Base-by-base conservation (phyloP, 2,797 vertebrate species). In the Acridotheres tristis region DNA sequence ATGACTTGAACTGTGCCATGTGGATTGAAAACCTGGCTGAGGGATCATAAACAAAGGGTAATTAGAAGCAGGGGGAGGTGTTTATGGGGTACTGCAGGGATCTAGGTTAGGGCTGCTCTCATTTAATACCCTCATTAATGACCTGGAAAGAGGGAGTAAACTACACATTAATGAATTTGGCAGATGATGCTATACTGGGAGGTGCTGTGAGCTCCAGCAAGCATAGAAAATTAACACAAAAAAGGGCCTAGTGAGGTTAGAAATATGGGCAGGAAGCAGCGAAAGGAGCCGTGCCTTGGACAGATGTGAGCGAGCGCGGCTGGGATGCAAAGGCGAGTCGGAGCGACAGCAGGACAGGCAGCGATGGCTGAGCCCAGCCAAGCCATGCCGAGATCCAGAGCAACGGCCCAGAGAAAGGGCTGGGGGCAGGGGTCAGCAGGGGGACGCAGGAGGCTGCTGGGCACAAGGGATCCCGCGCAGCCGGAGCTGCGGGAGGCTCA, bases 41-140 rank as follows among this genome's bases (percentile, higher is more conserved):
- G 91, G 87, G 95, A 71, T 93, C 93, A 94, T 97, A 96, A 96
- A 97, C 96, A 97, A 97, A 96, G 94, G 96, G 95, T 96, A 97
- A 97, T 97, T 97, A 94, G 94, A 96, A 97, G 93, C 92, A 93
- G 91, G 94, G 91, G 93, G 93, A 95, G 93, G 90, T 72, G 61
- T 94, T 97, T 95, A 96, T 91, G 90, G 97, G 95, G 96, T 96
- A 73, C 96, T 95, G 92, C 88, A 75, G 96, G 93, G 96, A 97
- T 94, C 94, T 87, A 59, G 96, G 95, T 92, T 93, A 94, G 94
- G 96, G 89, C 87, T 89, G 93, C 87, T 95, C 95, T 96, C 96
- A 27, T 92, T 97, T 97, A 97, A 96, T 94, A 93, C 91, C 89
- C 95, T 96, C 94, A 96, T 97, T 97, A 97, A 97, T 94, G 96